Evolutionary conservation across 2,113 vertebrate genomes (phyloP).

Genomic region (Mionectes macconnelli): DNA sequence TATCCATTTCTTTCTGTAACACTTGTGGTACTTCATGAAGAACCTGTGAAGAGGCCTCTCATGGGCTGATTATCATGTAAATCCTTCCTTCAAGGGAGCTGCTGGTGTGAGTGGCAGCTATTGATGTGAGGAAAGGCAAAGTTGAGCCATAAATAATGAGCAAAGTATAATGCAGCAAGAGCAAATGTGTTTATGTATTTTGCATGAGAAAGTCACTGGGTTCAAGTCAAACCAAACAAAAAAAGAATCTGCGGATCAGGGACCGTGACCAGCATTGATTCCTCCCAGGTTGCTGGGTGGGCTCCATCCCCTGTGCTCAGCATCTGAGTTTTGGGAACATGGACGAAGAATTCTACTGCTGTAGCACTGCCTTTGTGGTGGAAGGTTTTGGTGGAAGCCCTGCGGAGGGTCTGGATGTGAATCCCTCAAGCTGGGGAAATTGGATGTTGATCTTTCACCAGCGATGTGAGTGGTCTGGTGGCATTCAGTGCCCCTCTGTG

Average conservation of each 20-base stretch:
- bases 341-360: background rate
- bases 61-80: background rate
- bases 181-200: background rate
- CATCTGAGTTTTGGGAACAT: background rate
- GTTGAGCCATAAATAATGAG: background rate
- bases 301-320: background rate
- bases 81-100: background rate
- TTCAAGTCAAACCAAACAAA: background rate
- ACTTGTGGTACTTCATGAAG: background rate
- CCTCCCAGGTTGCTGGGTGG: background rate
- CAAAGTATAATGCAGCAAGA: background rate
- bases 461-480: background rate
- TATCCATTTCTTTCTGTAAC: background rate
- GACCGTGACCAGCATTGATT: background rate
- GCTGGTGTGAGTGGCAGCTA: background rate
- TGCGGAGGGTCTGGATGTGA: background rate
- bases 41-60: background rate
- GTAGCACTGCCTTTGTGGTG: background rate
- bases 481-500: background rate
- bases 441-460: background rate
- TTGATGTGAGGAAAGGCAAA: background rate
- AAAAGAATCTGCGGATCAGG: background rate
- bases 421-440: background rate
- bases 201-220: background rate
- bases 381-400: background rate